Evolutionary conservation across 2,888 invertebrate species (phyloP).

Genomic region (Camptogramma bilineatum): DNA sequence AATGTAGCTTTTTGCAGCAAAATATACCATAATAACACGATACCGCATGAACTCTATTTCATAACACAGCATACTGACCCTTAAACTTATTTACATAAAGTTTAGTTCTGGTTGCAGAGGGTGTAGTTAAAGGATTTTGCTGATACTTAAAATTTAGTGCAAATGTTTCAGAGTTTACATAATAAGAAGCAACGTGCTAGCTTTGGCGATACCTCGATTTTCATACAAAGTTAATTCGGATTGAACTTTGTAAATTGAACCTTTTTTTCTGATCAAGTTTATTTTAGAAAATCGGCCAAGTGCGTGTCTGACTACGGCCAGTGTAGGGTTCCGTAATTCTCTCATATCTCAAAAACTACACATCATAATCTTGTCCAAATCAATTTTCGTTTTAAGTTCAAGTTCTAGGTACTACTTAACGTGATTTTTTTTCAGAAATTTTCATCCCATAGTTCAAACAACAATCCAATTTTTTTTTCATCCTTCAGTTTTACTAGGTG

Average conservation of each 20-base stretch:
- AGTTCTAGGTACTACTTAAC: no score
- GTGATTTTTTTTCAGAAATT: no score
- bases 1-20: neutral
- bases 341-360: no score
- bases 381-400: no score
- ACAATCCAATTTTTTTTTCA: no score
- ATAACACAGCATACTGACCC: neutral
- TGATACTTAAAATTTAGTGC: neutral
- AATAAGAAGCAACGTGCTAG: neutral
- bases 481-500: no score
- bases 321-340: no score
- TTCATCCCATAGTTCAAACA: no score
- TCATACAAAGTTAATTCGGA: neutral
- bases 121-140: neutral
- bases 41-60: neutral
- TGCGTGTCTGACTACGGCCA: no score
- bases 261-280: no score
- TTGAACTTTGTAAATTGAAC: neutral
- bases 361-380: no score
- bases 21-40: neutral
- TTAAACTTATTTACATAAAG: neutral
- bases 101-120: neutral
- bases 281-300: no score
- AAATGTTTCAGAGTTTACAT: neutral
- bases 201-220: neutral